Percentiles rank a stretch among this genome's conserved stretches.
phyloP scores from a whole-genome alignment of 2,797 vertebrate genomes.

The Leptatherina wallacei region DNA sequence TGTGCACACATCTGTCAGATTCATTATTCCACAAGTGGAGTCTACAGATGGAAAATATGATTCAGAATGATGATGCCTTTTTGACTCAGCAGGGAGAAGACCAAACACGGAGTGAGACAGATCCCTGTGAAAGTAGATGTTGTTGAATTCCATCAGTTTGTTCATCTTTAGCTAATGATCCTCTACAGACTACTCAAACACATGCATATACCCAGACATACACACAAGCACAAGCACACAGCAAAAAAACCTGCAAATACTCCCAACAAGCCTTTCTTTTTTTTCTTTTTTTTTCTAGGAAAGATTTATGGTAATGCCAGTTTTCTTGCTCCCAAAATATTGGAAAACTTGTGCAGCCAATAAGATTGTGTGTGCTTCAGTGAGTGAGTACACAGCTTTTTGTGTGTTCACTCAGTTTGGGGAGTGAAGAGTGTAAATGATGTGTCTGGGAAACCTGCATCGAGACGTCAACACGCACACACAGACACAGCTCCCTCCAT shows the following conservation, averaged over 20 bases:
- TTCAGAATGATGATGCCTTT: constrained; percentile 73
- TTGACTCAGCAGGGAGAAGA: constrained; percentile 72
- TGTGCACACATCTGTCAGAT: constrained; percentile 72
- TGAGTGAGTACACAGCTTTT: constrained; percentile 18
- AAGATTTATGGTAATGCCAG: constrained; percentile 71
- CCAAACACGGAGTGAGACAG: constrained; percentile 41
- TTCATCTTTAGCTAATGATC: constrained; percentile 41
- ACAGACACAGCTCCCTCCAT: constrained; percentile 56
- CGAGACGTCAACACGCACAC: constrained; percentile 53
- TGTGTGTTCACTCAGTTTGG: constrained; percentile 55
- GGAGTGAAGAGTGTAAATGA: constrained; percentile 67
- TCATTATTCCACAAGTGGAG: constrained; percentile 74
- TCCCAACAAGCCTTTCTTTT: constrained; percentile 32
- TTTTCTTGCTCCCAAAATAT: constrained; percentile 72
- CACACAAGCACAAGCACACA: constrained; percentile 15
- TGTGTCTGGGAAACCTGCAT: constrained; percentile 73
- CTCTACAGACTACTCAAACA: constrained; percentile 18
- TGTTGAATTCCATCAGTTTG: constrained; percentile 56
- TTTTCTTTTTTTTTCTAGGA: constrained; percentile 37
- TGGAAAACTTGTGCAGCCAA: constrained; percentile 74
- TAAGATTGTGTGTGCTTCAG: constrained; percentile 26
- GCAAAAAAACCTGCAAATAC: constrained; percentile 2
- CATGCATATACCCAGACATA: constrained; percentile 14
- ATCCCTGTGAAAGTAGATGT: constrained; percentile 51
- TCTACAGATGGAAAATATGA: constrained; percentile 79